These are phyloP conservation scores for Myrmophylax atrothorax DNA, from an alignment of 2,113 vertebrate species.

Conservation along the genomic window DNA sequence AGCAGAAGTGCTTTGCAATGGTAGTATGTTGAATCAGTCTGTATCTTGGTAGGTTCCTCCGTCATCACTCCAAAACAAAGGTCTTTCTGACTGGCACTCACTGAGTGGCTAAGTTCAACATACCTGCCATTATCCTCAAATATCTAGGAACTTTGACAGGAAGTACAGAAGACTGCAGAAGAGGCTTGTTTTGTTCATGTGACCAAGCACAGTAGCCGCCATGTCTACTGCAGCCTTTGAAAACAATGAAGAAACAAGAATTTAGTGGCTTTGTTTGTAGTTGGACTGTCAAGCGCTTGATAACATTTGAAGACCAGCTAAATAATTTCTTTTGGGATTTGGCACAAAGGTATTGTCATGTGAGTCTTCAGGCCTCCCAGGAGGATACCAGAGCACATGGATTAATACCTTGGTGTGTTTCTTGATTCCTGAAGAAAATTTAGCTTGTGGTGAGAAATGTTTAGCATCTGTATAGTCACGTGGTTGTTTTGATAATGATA, in stretches of 20 bases:
- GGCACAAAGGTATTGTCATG: neutral
- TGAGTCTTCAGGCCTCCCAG: accelerated
- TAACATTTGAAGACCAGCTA: neutral
- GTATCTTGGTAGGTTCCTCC: neutral
- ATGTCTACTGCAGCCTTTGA: neutral
- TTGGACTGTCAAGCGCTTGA: neutral
- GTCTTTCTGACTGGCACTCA: neutral
- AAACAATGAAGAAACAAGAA: neutral
- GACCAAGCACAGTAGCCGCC: neutral
- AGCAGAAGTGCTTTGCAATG: neutral
- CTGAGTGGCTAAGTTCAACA: neutral
- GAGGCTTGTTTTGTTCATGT: neutral
- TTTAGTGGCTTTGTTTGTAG: neutral
- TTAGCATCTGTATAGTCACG: neutral
- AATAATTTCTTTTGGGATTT: neutral
- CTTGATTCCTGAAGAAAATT: neutral
- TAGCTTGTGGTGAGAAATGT: neutral
- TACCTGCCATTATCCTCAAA: neutral
- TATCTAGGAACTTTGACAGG: neutral
- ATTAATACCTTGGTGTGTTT: neutral
- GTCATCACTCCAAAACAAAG: neutral
- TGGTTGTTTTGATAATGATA: neutral
- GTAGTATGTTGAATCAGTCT: neutral
- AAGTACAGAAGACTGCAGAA: neutral
- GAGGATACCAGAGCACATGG: neutral